phyloP scores from a whole-genome alignment of 2,888 invertebrate genomes.

The Cephus spinipes region DNA sequence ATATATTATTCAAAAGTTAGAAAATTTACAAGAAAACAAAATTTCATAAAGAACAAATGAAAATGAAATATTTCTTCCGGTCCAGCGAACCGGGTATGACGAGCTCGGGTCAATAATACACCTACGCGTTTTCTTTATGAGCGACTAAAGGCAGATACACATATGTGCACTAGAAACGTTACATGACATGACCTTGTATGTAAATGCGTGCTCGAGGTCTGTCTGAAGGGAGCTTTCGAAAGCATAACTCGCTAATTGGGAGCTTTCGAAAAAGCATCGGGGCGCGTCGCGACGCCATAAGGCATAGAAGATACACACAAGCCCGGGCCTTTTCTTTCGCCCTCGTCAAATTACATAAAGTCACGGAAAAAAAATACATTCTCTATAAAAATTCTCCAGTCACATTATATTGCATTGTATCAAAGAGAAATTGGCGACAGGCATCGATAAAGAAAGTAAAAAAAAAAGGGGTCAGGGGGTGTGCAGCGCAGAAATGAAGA shows the following conservation, averaged over 20 bases:
- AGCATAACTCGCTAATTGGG: constrained; percentile 1
- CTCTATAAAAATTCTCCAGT: background rate
- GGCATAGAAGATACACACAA: background rate
- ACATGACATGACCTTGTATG: background rate
- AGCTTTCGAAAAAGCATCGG: background rate
- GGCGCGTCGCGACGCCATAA: background rate
- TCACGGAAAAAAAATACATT: background rate
- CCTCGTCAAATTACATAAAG: background rate
- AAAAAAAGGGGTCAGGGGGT: background rate
- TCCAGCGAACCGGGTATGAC: too few species aligned
- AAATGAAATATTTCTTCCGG: too few species aligned
- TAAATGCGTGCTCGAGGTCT: background rate
- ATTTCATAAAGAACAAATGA: too few species aligned
- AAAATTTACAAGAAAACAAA: too few species aligned
- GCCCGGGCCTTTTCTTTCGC: background rate
- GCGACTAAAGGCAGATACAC: background rate
- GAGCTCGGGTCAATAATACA: background rate
- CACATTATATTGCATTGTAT: background rate
- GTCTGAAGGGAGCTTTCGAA: background rate
- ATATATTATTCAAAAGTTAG: too few species aligned
- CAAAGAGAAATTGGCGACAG: background rate
- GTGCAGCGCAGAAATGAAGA: background rate
- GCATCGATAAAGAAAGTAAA: background rate
- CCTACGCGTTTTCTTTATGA: background rate
- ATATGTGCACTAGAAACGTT: background rate